Conservation (phyloP, 1,140 invertebrate species). For the Rhyzopertha dominica region DNA sequence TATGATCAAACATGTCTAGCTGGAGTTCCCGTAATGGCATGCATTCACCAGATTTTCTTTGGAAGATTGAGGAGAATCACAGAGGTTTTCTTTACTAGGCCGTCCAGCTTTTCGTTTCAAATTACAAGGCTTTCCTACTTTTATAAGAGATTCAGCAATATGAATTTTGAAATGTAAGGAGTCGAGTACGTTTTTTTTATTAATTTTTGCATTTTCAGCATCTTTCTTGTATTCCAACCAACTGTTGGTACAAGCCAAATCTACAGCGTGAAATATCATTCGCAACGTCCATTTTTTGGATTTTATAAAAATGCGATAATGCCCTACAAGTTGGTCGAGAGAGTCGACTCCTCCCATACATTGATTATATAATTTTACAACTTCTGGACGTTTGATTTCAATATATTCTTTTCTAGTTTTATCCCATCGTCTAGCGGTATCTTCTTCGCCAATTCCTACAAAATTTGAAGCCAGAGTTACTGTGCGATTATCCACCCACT, state of each 20-base stretch:
- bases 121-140: too few species aligned
- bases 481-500: slow-evolving; percentile 44
- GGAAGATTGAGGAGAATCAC: too few species aligned
- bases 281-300: slow-evolving; percentile 17
- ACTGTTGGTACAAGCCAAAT: slow-evolving; percentile 10
- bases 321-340: slow-evolving; percentile 25
- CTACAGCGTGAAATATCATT: slow-evolving; percentile 15
- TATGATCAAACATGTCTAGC: too few species aligned
- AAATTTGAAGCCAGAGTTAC: slow-evolving; percentile 45
- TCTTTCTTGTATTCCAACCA: slow-evolving; percentile 18
- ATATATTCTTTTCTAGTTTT: slow-evolving; percentile 41
- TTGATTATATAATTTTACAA: slow-evolving; percentile 38
- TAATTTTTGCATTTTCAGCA: too few species aligned
- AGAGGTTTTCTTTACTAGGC: too few species aligned
- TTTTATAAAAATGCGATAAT: slow-evolving; percentile 11
- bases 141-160: too few species aligned
- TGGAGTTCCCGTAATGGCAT: too few species aligned
- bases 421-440: slow-evolving; percentile 25
- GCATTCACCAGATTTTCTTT: too few species aligned
- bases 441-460: slow-evolving; percentile 40
- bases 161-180: too few species aligned
- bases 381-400: slow-evolving; percentile 37
- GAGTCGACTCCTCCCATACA: slow-evolving; percentile 44
- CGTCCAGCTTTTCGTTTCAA: too few species aligned
- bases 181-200: too few species aligned